Conservation (phyloP, 1,140 invertebrate species). For the Diplogasteroides magnus region DNA sequence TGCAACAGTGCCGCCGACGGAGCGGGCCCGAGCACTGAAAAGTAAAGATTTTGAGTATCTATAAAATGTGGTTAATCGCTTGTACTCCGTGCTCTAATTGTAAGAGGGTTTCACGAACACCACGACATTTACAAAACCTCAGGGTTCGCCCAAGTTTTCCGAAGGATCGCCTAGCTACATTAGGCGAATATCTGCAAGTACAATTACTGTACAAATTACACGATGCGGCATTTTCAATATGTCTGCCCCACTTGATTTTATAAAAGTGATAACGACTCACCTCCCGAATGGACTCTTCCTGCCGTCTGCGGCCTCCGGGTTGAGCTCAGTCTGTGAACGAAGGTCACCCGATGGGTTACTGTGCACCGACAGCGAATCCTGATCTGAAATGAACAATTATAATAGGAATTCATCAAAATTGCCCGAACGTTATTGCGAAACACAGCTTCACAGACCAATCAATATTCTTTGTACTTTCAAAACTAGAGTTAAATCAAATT, state of each 20-base stretch:
- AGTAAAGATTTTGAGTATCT: neutral
- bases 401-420: neutral
- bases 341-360: too few species aligned
- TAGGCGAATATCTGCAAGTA: conserved; percentile 48
- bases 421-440: too few species aligned
- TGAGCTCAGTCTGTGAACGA: neutral
- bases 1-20: neutral
- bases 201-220: neutral
- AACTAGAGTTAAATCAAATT: too few species aligned
- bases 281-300: neutral
- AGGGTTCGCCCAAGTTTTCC: conserved; percentile 48
- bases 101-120: neutral
- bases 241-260: too few species aligned
- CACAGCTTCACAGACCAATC: too few species aligned
- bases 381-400: neutral
- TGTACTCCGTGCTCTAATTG: neutral
- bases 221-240: too few species aligned
- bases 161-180: conserved; percentile 49
- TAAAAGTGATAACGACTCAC: neutral
- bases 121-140: conserved; percentile 31
- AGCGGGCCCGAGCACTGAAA: neutral
- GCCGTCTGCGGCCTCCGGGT: neutral
- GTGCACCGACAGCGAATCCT: too few species aligned
- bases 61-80: conserved; percentile 1
- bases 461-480: too few species aligned